Conservation (phyloP, 1,140 invertebrate genomes). For the Ceratina calcarata region DNA sequence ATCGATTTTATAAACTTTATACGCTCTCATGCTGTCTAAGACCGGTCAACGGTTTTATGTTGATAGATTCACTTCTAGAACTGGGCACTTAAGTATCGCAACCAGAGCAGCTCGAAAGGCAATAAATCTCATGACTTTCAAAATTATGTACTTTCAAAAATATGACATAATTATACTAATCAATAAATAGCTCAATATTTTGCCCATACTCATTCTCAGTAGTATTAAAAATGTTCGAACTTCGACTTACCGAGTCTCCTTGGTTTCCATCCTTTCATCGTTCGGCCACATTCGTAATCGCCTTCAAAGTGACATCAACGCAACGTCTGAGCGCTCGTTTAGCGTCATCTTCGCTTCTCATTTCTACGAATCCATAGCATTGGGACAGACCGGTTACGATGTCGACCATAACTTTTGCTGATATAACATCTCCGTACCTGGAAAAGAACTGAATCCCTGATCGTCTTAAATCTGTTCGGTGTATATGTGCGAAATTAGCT, state of each 20-base stretch:
- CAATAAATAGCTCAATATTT: no score
- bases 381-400: conserved; percentile 91
- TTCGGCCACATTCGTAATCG: conserved; percentile 85
- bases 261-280: conserved; percentile 90
- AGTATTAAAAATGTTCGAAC: not conserved
- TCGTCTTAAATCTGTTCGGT: no score
- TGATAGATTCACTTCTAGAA: no score
- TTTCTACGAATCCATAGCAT: conserved; percentile 94
- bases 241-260: conserved; percentile 84
- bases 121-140: not conserved
- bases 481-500: no score
- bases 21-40: no score
- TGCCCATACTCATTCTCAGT: no score
- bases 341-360: conserved; percentile 83
- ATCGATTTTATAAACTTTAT: no score
- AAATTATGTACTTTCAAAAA: not conserved
- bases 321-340: conserved; percentile 83
- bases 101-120: no score
- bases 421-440: conserved; percentile 85
- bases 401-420: conserved; percentile 87
- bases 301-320: conserved; percentile 82
- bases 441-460: conserved; percentile 82
- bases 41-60: no score
- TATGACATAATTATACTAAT: not conserved
- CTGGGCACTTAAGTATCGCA: no score